phyloP scores from a whole-genome alignment of 1,140 invertebrate genomes.

The Nomia melanderi region DNA sequence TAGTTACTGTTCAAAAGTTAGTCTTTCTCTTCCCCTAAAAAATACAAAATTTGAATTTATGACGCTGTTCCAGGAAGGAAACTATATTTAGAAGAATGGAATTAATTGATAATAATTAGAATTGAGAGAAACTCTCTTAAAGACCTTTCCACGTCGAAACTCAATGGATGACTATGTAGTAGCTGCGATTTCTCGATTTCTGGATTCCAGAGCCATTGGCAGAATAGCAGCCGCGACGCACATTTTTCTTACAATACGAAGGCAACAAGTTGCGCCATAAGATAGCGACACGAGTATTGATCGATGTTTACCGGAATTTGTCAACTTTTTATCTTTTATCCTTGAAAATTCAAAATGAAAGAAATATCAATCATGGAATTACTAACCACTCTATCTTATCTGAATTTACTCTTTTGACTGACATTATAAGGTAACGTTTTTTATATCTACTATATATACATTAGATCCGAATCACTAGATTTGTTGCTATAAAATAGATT shows the following conservation, averaged over 20 bases:
- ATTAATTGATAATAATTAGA: conserved; percentile 63
- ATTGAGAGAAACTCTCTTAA: conserved; percentile 56
- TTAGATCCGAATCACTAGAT: too few relatives aligned
- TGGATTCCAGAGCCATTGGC: conserved; percentile 54
- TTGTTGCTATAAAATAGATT: too few relatives aligned
- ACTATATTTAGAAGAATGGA: conserved; percentile 36
- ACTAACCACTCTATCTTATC: too few relatives aligned
- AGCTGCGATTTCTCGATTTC: conserved; percentile 56
- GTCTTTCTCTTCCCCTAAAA: too few relatives aligned
- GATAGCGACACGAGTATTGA: conserved; percentile 43
- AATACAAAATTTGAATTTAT: too few relatives aligned
- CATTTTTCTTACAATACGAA: conserved; percentile 57
- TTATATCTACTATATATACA: too few relatives aligned
- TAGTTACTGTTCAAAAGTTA: too few relatives aligned
- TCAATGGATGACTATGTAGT: conserved; percentile 20
- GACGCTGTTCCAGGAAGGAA: too few relatives aligned
- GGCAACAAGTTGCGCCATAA: conserved; percentile 48
- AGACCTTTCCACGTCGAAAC: conserved; percentile 52
- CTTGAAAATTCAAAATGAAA: too few relatives aligned
- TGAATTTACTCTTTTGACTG: too few relatives aligned
- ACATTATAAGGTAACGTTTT: too few relatives aligned
- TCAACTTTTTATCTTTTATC: neutral
- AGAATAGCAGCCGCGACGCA: conserved; percentile 16
- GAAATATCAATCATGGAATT: too few relatives aligned
- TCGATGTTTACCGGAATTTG: conserved; percentile 16